These are phyloP conservation scores for Siderastrea siderea DNA, from an alignment of 92 coral and sea anemone species.

Conservation along the genomic window DNA sequence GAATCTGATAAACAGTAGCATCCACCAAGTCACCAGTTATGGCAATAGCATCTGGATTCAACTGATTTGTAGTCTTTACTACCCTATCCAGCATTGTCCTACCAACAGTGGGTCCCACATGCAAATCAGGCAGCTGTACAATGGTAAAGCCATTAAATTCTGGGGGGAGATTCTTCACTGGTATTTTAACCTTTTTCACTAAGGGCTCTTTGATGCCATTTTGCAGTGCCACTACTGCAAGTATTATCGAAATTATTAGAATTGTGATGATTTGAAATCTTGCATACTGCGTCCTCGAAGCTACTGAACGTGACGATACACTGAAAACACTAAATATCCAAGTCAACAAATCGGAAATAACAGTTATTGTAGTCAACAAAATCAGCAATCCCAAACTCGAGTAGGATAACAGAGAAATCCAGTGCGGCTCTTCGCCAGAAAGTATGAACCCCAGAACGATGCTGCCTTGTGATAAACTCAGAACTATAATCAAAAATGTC, in stretches of 20 bases:
- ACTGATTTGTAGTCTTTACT: constrained; percentile 70
- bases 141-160: constrained; percentile 77
- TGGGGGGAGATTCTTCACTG: constrained; percentile 70
- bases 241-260: constrained; percentile 46
- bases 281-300: constrained; percentile 56
- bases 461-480: constrained; percentile 80
- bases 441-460: constrained; percentile 79
- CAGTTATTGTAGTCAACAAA: constrained; percentile 63
- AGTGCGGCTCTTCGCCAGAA: constrained; percentile 83
- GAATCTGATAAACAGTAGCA: constrained; percentile 82
- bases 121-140: constrained; percentile 85
- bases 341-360: constrained; percentile 54
- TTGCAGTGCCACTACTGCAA: constrained; percentile 54
- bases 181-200: constrained; percentile 66
- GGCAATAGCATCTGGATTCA: constrained; percentile 80
- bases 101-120: constrained; percentile 89
- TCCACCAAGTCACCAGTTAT: constrained; percentile 90
- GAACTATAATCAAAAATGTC: constrained; percentile 53
- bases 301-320: constrained; percentile 2
- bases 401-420: constrained; percentile 75
- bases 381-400: constrained; percentile 73
- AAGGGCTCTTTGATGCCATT: constrained; percentile 75
- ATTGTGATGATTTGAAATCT: constrained; percentile 61
- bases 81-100: constrained; percentile 70
- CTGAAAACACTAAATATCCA: constrained; percentile 47